Conservation (phyloP, 1,140 invertebrate genomes). For the Portunus trituberculatus region DNA sequence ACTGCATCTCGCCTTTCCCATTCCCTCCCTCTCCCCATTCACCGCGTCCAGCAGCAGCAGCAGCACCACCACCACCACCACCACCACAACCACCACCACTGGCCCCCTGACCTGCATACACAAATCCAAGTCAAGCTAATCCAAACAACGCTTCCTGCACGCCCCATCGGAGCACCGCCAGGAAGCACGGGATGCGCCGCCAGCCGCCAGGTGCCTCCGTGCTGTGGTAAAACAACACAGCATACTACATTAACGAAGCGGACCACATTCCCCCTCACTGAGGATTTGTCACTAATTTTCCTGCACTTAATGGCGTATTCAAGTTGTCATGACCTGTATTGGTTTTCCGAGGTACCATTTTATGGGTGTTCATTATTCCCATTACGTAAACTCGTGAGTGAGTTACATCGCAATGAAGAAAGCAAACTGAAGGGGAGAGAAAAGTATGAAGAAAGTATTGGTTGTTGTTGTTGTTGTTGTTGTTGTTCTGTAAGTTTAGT, state of each 20-base stretch:
- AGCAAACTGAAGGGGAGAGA: too few relatives aligned
- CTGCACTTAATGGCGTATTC: too few relatives aligned
- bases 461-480: background rate
- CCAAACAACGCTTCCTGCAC: background rate
- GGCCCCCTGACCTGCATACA: conserved; percentile 25
- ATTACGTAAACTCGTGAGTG: too few relatives aligned
- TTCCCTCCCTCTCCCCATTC: background rate
- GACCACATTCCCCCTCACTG: too few relatives aligned
- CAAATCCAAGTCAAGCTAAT: conserved; percentile 32
- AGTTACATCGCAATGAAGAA: too few relatives aligned
- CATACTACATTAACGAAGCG: background rate
- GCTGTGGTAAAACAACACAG: background rate
- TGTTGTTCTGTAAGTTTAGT: background rate
- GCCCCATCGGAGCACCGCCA: background rate
- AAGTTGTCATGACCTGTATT: too few relatives aligned
- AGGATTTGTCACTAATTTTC: too few relatives aligned
- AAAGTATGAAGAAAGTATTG: background rate
- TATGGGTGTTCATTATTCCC: too few relatives aligned
- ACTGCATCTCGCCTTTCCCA: conserved; percentile 35
- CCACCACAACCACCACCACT: background rate
- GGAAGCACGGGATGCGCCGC: background rate
- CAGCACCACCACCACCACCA: background rate
- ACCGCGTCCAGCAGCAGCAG: background rate
- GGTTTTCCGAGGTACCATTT: too few relatives aligned
- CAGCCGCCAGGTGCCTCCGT: background rate